Evolutionary conservation across 2,113 vertebrate genomes (phyloP).

Genomic region (Isurus oxyrinchus): DNA sequence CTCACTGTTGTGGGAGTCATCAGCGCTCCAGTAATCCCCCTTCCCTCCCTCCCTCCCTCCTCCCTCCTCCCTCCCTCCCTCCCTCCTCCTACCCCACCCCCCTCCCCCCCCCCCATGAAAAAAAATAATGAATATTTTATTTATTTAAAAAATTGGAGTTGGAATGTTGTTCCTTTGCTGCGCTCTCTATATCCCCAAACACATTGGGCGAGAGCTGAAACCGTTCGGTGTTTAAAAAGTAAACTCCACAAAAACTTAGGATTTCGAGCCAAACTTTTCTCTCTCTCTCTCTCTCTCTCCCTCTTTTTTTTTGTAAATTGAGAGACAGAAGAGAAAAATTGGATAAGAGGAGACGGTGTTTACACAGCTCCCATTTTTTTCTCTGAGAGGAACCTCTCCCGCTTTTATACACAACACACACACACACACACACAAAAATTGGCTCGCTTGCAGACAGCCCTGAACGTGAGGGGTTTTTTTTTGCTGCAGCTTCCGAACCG

Average conservation of each 20-base stretch:
- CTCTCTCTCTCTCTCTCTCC: neutral
- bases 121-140: neutral
- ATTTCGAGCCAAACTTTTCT: neutral
- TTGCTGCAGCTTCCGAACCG: no score
- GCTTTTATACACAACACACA: neutral
- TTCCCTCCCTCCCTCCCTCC: neutral
- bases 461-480: no score
- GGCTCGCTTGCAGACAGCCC: neutral
- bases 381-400: neutral
- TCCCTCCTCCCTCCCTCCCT: neutral
- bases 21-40: neutral
- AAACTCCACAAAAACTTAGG: neutral
- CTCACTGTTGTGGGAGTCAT: neutral
- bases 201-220: neutral
- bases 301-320: no score
- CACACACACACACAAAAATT: neutral
- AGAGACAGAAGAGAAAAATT: no score
- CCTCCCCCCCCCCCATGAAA: neutral
- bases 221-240: neutral
- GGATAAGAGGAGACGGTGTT: neutral
- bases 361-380: neutral
- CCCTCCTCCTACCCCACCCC: neutral
- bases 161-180: neutral
- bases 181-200: neutral
- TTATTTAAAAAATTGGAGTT: neutral